Conservation (phyloP, 1,140 invertebrate species). For the Microplitis mediator region DNA sequence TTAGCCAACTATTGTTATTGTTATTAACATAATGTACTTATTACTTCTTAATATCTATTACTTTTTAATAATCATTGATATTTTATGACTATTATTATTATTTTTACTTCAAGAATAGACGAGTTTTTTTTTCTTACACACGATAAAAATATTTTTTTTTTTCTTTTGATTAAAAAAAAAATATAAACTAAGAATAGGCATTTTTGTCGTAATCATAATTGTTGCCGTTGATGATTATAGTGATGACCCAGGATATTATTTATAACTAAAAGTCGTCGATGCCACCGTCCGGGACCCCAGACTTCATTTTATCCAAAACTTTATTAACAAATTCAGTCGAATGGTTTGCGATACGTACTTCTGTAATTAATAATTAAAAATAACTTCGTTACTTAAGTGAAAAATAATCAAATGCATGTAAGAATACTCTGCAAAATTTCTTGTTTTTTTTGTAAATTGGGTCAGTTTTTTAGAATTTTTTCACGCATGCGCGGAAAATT, state of each 20-base stretch:
- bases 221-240: neutral
- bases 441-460: too few species aligned
- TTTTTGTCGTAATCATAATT: neutral
- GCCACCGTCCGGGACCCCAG: constrained; percentile 70
- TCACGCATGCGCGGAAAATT: too few species aligned
- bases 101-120: too few species aligned
- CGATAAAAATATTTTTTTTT: too few species aligned
- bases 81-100: too few species aligned
- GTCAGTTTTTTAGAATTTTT: too few species aligned
- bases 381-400: too few species aligned
- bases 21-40: constrained; percentile 37
- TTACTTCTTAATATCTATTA: neutral
- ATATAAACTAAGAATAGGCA: neutral
- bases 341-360: constrained; percentile 77
- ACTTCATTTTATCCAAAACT: constrained; percentile 78
- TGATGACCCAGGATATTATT: too few species aligned
- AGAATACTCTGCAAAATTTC: too few species aligned
- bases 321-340: constrained; percentile 87
- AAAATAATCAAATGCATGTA: too few species aligned
- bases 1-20: constrained; percentile 43
- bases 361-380: constrained; percentile 61
- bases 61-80: neutral
- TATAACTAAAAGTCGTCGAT: constrained; percentile 67
- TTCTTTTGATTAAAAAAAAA: too few species aligned
- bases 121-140: too few species aligned